Evolutionary conservation across 2,888 invertebrate genomes (phyloP).

Genomic region (Trichacis sp.): DNA sequence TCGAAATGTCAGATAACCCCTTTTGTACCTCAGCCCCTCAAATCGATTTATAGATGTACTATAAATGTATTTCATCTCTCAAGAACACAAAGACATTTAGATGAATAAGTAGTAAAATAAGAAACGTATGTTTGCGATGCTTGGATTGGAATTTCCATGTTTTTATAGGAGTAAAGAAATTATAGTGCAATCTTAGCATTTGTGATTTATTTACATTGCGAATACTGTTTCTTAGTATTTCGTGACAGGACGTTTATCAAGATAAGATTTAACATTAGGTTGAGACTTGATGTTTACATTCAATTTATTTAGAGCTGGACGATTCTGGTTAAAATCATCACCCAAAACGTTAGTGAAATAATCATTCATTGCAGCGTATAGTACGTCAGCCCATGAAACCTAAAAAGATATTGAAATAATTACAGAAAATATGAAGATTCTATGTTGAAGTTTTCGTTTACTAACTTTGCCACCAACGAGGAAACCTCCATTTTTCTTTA

Average conservation of each 20-base stretch:
- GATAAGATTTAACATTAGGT: conserved; percentile 68
- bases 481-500: conserved; percentile 59
- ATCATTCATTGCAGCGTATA: conserved; percentile 63
- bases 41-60: no score
- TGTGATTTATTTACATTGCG: no score
- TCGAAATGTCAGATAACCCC: no score
- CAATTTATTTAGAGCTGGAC: conserved; percentile 68
- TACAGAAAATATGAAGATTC: no score
- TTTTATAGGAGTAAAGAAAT: conserved; percentile 3
- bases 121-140: not conserved
- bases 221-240: not conserved
- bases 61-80: not conserved
- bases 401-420: conserved; percentile 58
- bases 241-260: conserved; percentile 59
- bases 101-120: not conserved
- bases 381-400: conserved; percentile 70
- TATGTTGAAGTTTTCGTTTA: no score
- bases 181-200: not conserved
- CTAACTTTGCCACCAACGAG: conserved; percentile 61
- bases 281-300: conserved; percentile 61
- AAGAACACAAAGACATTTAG: not conserved
- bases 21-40: no score
- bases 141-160: not conserved
- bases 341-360: conserved; percentile 56
- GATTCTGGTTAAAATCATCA: conserved; percentile 62